Evolutionary conservation across 2,888 invertebrate species (phyloP).

Genomic region (Anoplius nigerrimus): DNA sequence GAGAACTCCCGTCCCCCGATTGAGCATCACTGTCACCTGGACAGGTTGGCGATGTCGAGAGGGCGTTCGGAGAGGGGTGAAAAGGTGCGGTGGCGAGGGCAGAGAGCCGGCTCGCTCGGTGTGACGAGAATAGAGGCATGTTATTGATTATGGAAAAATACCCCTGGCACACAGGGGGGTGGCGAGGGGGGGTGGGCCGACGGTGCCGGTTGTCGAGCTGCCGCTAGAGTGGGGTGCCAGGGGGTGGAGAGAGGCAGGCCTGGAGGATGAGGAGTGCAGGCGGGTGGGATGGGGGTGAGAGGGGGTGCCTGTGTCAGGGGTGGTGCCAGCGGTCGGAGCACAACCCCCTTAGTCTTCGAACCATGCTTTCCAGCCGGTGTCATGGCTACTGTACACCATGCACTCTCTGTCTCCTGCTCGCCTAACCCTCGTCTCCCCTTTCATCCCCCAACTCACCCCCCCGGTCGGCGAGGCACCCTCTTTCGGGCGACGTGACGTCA

Average conservation of each 20-base stretch:
- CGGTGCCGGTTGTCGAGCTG: not conserved
- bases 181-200: conserved; percentile 43
- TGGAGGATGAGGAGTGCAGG: conserved; percentile 8
- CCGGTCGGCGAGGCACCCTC: conserved; percentile 27
- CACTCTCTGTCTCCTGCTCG: conserved; percentile 49
- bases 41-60: conserved; percentile 63
- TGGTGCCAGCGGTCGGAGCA: not conserved
- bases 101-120: conserved; percentile 63
- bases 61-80: conserved; percentile 46
- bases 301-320: not conserved
- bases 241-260: conserved; percentile 30
- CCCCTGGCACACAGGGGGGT: conserved; percentile 61
- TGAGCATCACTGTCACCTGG: conserved; percentile 68
- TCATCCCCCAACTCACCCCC: conserved; percentile 40
- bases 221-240: conserved; percentile 48
- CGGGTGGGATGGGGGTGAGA: conserved; percentile 35
- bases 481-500: conserved; percentile 55
- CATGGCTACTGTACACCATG: conserved; percentile 63
- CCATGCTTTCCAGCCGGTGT: conserved; percentile 63
- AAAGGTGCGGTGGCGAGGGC: conserved; percentile 53
- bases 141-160: conserved; percentile 73
- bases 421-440: conserved; percentile 21
- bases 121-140: conserved; percentile 72
- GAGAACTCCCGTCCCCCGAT: not conserved
- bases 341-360: conserved; percentile 50